These are phyloP conservation scores for Heterotis niloticus DNA, from an alignment of 2,113 vertebrate species.

Conservation along the genomic window DNA sequence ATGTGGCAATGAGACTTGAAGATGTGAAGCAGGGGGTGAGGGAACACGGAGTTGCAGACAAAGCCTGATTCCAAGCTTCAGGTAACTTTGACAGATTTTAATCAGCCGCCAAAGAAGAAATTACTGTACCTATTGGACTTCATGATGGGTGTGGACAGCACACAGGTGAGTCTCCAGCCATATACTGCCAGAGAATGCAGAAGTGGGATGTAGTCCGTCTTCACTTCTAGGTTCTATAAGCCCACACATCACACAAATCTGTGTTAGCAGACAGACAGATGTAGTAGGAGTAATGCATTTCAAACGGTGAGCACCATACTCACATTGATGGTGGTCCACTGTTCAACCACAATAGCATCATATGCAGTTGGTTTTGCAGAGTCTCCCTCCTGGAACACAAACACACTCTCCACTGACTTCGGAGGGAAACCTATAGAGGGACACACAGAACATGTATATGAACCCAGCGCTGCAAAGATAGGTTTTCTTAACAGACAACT, in stretches of 20 bases:
- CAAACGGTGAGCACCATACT: slow-evolving; percentile 37
- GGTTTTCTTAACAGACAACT: not conserved
- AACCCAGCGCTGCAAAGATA: not conserved
- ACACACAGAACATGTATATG: not conserved
- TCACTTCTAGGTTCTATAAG: slow-evolving; percentile 78
- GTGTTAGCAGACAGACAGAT: not conserved
- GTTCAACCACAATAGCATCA: slow-evolving; percentile 96
- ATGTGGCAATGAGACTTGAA: not conserved
- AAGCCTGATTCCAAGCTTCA: not conserved
- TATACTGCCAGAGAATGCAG: slow-evolving; percentile 86
- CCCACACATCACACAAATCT: not conserved
- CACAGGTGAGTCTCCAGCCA: slow-evolving; percentile 91
- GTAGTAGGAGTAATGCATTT: not conserved
- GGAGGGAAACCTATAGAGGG: slow-evolving; percentile 60
- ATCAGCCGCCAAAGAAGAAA: not conserved
- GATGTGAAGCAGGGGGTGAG: not conserved
- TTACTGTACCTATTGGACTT: slow-evolving; percentile 83
- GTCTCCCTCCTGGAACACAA: slow-evolving; percentile 86
- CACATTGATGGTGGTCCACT: slow-evolving; percentile 92
- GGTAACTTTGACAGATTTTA: not conserved
- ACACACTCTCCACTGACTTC: slow-evolving; percentile 77
- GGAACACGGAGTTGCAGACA: not conserved
- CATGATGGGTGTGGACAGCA: slow-evolving; percentile 86
- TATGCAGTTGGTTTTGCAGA: slow-evolving; percentile 76
- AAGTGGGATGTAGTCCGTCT: slow-evolving; percentile 87